These are phyloP conservation scores for Gallinago jamesoni DNA, from an alignment of 2,113 vertebrate genomes.

Conservation along the genomic window DNA sequence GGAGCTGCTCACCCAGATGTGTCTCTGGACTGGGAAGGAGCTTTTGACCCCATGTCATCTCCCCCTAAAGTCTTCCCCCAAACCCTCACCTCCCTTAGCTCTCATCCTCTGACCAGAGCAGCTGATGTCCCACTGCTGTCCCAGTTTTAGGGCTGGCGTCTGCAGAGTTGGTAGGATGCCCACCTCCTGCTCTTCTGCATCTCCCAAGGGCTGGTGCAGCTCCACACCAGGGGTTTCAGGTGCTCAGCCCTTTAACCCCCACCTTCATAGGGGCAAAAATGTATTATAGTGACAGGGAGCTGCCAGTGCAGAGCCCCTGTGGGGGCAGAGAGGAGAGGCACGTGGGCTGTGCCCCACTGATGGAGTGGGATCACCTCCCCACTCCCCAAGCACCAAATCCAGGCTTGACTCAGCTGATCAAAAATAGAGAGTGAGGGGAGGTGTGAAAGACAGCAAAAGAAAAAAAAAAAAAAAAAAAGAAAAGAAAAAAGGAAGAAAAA, in stretches of 20 bases:
- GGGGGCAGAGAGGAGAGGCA: neutral
- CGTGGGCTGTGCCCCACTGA: neutral
- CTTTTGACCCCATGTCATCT: neutral
- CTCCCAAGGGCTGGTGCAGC: neutral
- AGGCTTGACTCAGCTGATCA: slow-evolving; percentile 46
- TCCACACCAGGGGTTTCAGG: neutral
- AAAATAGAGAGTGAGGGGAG: slow-evolving; percentile 65
- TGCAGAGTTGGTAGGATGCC: neutral
- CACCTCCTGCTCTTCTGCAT: neutral
- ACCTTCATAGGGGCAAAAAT: neutral
- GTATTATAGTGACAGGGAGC: neutral
- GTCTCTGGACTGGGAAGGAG: neutral
- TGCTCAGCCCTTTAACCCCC: neutral
- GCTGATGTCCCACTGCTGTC: neutral
- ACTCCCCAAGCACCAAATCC: neutral
- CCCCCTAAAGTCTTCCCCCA: neutral
- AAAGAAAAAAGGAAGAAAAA: neutral
- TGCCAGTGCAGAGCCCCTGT: accelerated
- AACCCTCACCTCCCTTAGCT: neutral
- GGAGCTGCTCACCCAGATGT: neutral
- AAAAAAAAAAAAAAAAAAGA: neutral
- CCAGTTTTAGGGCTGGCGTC: neutral
- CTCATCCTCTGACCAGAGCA: neutral
- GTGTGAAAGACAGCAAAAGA: slow-evolving; percentile 25
- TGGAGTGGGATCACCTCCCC: neutral